Base-by-base conservation (phyloP, 1,140 invertebrate genomes). In the Aplysia californica region DNA sequence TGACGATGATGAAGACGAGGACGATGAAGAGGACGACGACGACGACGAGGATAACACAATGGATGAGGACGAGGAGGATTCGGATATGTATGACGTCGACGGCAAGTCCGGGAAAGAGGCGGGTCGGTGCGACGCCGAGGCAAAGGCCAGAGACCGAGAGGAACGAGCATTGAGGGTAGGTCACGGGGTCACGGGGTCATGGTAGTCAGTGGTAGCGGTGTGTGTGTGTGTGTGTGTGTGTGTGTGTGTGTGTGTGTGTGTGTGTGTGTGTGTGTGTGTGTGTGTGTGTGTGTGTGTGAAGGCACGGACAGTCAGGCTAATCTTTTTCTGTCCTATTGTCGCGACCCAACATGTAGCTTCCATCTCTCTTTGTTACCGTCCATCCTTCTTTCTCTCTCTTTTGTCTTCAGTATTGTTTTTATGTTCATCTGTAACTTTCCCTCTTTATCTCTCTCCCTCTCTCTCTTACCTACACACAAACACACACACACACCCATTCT, bases 1-100 rank as follows among this genome's bases (percentile, higher is more conserved):
- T 18, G 58, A 61, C 44, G 58, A 61, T 20, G 84, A 96, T 96
- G 1, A 96, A 90, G 83, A 96, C 83, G 75, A 95, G 95, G 5
- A 95, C 95, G 84, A 96, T 96, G 59, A 97, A 94, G 26, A 96
- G 87, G n/a, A 96, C 91, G 83, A 97, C 95, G 75, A 95, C 91
- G 85, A 96, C 95, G 55, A 92, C 92, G 58, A 68, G 74, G 20
- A 77, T 78, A 26, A 31, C 39, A 10, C 69, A 31, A 26, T 84
- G 76, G 39, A 71, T 79, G 59, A 82, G 76, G 35, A 79, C 59
- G 56, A 77, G 29, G 68, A 77, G 20, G 61, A 70, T 69, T 50
- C 69, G 20, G 74, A 76, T 36, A 65, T 68, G 18, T 56, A 67
- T 31, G 61, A 68, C 21, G 65, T 31, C 26, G 74, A 75, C 21